These are phyloP conservation scores for Luidia sarsii DNA, from an alignment of 53 echinoderm and acorn worm genomes.

Conservation along the genomic window DNA sequence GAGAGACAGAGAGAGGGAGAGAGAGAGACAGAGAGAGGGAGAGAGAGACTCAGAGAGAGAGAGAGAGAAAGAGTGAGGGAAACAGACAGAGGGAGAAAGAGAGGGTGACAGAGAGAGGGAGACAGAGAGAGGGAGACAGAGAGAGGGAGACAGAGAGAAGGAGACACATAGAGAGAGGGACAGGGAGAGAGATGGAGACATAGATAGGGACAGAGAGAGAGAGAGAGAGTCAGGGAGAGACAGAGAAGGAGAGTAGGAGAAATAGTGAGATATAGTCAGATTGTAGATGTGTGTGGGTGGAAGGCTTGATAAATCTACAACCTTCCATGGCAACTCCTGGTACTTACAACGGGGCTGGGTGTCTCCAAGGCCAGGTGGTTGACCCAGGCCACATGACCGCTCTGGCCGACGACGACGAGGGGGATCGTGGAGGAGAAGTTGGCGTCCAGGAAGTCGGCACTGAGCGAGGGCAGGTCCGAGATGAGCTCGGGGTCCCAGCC, in stretches of 20 bases:
- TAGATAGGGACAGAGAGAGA: too few species aligned
- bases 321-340: background rate
- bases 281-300: background rate
- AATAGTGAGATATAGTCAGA: background rate
- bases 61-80: too few species aligned
- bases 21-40: background rate
- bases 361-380: slow-evolving; percentile 17
- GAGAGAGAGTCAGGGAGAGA: too few species aligned
- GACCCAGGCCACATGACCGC: slow-evolving; percentile 61
- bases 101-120: background rate
- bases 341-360: background rate
- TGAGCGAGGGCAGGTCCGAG: slow-evolving; percentile 44
- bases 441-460: slow-evolving; percentile 49
- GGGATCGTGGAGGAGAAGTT: slow-evolving; percentile 35
- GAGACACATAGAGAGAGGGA: too few species aligned
- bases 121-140: too few species aligned
- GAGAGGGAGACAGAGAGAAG: too few species aligned
- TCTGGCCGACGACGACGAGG: slow-evolving; percentile 49
- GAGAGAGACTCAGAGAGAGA: background rate
- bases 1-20: background rate
- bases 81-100: background rate
- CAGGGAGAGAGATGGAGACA: too few species aligned
- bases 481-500: slow-evolving; percentile 65
- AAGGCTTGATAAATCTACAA: background rate
- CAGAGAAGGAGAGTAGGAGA: too few species aligned